Evolutionary conservation across 2,797 vertebrate genomes (phyloP).

Genomic region (Morelia viridis): DNA sequence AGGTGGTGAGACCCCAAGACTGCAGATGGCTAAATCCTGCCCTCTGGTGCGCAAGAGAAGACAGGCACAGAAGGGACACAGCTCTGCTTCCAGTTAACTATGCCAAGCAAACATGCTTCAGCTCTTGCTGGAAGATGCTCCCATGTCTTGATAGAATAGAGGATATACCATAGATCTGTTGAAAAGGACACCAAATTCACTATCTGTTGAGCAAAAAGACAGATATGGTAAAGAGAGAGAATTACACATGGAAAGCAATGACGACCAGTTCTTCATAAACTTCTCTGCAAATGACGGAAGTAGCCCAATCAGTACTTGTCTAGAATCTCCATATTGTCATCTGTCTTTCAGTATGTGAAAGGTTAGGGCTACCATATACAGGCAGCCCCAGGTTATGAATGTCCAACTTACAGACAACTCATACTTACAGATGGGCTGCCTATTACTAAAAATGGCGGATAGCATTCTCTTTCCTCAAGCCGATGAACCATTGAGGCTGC

Average conservation of each 20-base stretch:
- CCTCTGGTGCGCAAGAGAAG: conserved; percentile 42
- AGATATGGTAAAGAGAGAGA: background rate
- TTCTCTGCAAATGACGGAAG: background rate
- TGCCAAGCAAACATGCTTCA: background rate
- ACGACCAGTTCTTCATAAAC: background rate
- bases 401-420: too few species aligned
- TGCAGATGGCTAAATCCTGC: conserved; percentile 21
- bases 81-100: too few species aligned
- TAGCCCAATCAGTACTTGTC: background rate
- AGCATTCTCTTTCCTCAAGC: too few species aligned
- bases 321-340: background rate
- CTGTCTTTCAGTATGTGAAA: background rate
- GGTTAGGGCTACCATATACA: background rate
- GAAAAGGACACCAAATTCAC: background rate
- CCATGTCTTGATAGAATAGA: background rate
- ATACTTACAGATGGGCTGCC: too few species aligned
- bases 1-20: background rate
- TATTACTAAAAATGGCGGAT: too few species aligned
- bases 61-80: background rate
- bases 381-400: too few species aligned
- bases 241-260: background rate
- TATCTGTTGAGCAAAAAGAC: background rate
- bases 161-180: background rate
- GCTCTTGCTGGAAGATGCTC: background rate
- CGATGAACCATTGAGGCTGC: too few species aligned